A percentile compares a stretch with the other conserved stretches of the same genome.
These are phyloP conservation scores for Octopus bimaculoides DNA, from an alignment of 1,140 invertebrate genomes.

Conservation along the genomic window DNA sequence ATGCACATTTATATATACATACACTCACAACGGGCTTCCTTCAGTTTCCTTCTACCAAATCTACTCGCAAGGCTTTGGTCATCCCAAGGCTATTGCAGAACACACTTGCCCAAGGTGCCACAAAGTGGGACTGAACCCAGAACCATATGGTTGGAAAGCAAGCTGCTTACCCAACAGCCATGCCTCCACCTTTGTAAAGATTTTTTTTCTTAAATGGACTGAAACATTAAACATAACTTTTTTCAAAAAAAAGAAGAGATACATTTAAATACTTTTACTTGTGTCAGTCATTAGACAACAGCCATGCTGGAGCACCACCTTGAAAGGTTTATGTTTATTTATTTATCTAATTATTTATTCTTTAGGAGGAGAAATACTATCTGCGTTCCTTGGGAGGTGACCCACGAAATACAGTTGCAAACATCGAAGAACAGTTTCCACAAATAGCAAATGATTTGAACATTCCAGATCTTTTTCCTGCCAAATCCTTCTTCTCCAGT, in stretches of 20 bases:
- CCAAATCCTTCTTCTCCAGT: slow-evolving; percentile 62
- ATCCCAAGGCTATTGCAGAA: too few species aligned
- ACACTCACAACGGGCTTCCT: too few species aligned
- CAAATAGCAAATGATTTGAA: slow-evolving; percentile 58
- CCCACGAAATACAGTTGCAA: slow-evolving; percentile 61
- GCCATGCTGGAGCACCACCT: neutral
- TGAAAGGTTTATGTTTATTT: neutral
- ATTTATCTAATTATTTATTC: neutral
- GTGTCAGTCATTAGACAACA: neutral
- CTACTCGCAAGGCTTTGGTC: too few species aligned
- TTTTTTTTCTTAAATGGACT: neutral
- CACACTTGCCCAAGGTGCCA: too few species aligned
- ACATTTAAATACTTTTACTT: neutral
- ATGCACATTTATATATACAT: too few species aligned
- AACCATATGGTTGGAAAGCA: too few species aligned
- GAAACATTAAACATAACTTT: neutral
- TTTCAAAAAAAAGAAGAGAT: neutral
- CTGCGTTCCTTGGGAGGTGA: slow-evolving; percentile 62
- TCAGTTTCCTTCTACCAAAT: too few species aligned
- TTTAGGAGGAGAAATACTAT: slow-evolving; percentile 61
- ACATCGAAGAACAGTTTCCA: slow-evolving; percentile 60
- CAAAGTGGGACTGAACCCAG: too few species aligned
- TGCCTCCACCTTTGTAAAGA: too few species aligned
- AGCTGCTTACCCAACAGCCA: too few species aligned
- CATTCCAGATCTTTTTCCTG: slow-evolving; percentile 58